Evolutionary conservation across 2,797 vertebrate species (phyloP), one percentile per base, ranked within the genome.

Genomic region (Adelosebastes latens): DNA sequence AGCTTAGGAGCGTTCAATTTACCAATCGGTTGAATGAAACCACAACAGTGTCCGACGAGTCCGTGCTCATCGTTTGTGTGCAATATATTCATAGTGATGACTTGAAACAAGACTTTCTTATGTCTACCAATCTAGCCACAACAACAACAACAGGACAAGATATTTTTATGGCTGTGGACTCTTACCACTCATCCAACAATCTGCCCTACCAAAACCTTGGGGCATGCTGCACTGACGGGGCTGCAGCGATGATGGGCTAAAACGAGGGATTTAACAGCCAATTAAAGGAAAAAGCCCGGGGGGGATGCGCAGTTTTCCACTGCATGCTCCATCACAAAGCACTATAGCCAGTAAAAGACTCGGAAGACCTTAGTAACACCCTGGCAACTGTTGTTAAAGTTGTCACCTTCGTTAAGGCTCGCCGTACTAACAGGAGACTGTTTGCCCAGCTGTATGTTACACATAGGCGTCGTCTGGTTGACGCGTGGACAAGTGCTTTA

Each of bases 241-340:
- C 85, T 4, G 63, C 75, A 2, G 64, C 31, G 0, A 77, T 83
- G 72, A 88, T 81, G 81, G 73, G 58, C 1, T 81, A 83, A 77
- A 87, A 84, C 34, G 79, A 83, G 52, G 65, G 69, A 6, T 87
- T 87, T 56, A 85, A 83, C 55, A 79, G 13, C 27, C 2, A 8
- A 3, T 1, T 73, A 6, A 80, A 76, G 7, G 77, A 81, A 63
- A 88, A 87, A 49, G 46, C 46, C 18, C 46, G 12, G 2, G 6
- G 16, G 20, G 36, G 36, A 39, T 79, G 77, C 14, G 0, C 9
- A 10, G 52, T 79, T 27, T 80, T 81, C 20, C 72, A 85, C 36
- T 81, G 84, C 55, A 75, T 82, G 70, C 46, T 49, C 16, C 46
- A 46, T 20, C 42, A 18, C 42, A 6, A 46, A 46, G 16, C 42